Base-by-base conservation (phyloP, 1,140 invertebrate genomes). In the Venturia canescens region DNA sequence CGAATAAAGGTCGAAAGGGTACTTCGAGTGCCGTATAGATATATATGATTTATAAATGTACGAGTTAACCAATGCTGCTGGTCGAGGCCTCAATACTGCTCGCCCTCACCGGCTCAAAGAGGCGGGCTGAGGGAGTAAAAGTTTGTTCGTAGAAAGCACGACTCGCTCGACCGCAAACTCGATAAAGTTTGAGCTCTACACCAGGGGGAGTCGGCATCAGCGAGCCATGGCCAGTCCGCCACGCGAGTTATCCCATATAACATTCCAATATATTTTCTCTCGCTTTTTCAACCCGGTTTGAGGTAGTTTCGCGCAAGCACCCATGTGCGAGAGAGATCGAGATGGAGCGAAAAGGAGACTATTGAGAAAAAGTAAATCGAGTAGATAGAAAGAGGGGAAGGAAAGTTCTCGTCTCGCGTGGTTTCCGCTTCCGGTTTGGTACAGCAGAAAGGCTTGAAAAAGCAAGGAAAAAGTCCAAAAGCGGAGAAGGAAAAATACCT, bases 141-240 rank as follows among this genome's bases (percentile, higher is more conserved):
- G 88, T 90, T 69, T 89, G 87, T 87, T 83, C 83, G 86, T 87
- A 80, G 80, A 88, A 88, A 89, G 84, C 88, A 83, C 87, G 84
- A 87, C 83, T 88, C 85, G 84, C 83, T 88, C 87, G 86, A 86
- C 86, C 88, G 83, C 90, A 90, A 90, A 90, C 88, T 90, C 89
- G 88, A 90, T 90, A 89, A 90, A 89, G 86, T 90, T 90, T 85
- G 79, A 79, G 76, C 26, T 69, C 26, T 63, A 48, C 57, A 63
- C 29, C 60, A n/a, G 21, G 15, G 60, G 0, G 48, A 29, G 53
- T 27, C 18, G 34, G 72, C 53, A 76, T 76, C 44, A 48, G 50
- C 48, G 71, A 74, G 71, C 11, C 67, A 60, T 29, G 29, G 78
- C 66, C 57, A 34, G 38, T 57, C 72, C 31, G 27, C 72, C 50